A percentile compares a stretch with the other conserved stretches of the same genome.
Evolutionary conservation across 2,113 vertebrate genomes (phyloP).

Genomic region (Choloepus hoffmanni): DNA sequence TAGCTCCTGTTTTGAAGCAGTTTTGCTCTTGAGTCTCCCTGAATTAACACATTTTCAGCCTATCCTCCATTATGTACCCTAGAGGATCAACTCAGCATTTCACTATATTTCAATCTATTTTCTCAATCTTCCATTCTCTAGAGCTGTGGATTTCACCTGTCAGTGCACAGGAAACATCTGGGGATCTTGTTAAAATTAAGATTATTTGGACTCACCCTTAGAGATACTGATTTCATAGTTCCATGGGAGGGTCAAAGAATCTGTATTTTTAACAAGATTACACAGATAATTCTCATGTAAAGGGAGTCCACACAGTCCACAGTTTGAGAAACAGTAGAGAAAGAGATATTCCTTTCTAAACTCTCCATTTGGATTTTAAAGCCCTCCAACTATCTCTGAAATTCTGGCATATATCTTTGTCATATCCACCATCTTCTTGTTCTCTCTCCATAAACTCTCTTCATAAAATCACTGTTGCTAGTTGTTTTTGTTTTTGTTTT

Average conservation of each 20-base stretch:
- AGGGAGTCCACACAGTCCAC: not conserved
- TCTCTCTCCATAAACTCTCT: not conserved
- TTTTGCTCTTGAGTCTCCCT: slow-evolving; percentile 50
- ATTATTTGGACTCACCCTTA: not conserved
- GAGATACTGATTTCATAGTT: slow-evolving; percentile 59
- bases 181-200: not conserved
- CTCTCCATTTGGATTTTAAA: not conserved
- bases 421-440: not conserved
- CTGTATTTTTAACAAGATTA: slow-evolving; percentile 17
- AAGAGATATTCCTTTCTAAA: not conserved
- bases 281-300: not conserved
- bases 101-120: slow-evolving; percentile 11
- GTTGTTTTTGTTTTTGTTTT: not conserved
- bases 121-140: not conserved
- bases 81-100: not conserved
- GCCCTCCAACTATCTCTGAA: not conserved
- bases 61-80: not conserved
- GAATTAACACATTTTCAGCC: slow-evolving; percentile 2
- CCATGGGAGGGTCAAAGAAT: not conserved
- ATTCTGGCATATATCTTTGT: not conserved
- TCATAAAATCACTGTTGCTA: slow-evolving; percentile 11
- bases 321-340: slow-evolving; percentile 16
- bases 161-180: not conserved
- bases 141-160: not conserved
- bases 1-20: not conserved